Evolutionary conservation across 2,888 invertebrate species (phyloP), one percentile per base, ranked within the genome.

Genomic region (Brenthis hecate): DNA sequence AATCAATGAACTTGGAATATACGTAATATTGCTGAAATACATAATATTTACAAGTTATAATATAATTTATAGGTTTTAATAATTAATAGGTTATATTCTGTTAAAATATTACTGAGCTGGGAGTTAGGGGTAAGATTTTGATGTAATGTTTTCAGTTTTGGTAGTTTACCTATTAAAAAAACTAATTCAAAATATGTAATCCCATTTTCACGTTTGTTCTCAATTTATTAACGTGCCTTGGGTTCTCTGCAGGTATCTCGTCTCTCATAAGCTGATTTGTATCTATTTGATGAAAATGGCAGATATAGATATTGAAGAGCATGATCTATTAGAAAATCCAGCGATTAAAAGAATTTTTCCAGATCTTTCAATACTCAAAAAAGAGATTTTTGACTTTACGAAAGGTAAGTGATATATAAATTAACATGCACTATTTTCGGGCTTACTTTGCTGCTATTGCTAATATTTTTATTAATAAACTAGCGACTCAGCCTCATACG

Each of bases 301-400:
- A 65, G 85, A 87, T 65, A 88, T 89, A 72, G 89, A 90, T 71
- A 87, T 88, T 73, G 89, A 88, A 75, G 88, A 88, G 72, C 89
- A 90, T 79, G 85, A 89, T 80, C 69, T 88, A 14, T 71, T 89
- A 66, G 85, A 90, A 32, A 82, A 88, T 78, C 86, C 88, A 67
- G 67, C 71, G 2, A 76, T 89, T 50, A 83, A 74, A 70, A 79
- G 70, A 47, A 83, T 87, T 56, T 88, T 88, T 78, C 88, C 89
- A 47, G 86, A 89, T 73, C 73, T 90, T 6, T 77, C 85, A 1
- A 73, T 81, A 23, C 72, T 90, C 11, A 85, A 85, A 76, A 73
- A 80, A 62, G 85, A 84, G 76, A 77, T 83, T 63, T 55, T 76
- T n/a, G 73, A 73, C 61, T 77, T 72, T 68, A 67, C 76, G 72